These are phyloP conservation scores for Gnathonemus longibarbis DNA, from an alignment of 2,113 vertebrate genomes.

Conservation along the genomic window DNA sequence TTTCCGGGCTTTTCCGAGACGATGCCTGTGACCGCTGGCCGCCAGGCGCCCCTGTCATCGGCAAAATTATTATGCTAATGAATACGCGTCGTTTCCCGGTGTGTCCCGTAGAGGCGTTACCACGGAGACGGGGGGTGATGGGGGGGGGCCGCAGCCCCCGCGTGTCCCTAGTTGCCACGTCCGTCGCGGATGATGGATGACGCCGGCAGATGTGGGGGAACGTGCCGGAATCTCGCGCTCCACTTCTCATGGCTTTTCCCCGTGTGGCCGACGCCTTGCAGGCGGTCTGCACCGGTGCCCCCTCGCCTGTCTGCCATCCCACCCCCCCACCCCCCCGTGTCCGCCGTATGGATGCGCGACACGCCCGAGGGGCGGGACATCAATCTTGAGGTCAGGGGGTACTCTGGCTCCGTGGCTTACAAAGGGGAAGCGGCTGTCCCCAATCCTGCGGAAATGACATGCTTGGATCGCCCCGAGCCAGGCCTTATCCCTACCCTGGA, in stretches of 20 bases:
- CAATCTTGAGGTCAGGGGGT: not conserved
- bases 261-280: not conserved
- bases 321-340: not conserved
- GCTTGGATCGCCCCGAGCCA: not conserved
- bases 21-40: not conserved
- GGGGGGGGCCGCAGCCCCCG: not conserved
- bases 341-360: not conserved
- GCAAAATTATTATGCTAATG: slow-evolving; percentile 4
- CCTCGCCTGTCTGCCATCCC: not conserved
- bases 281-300: not conserved
- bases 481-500: not conserved
- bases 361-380: not conserved
- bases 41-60: not conserved
- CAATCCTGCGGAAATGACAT: not conserved
- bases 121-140: not conserved
- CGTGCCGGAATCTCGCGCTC: not conserved
- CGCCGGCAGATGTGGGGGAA: not conserved
- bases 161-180: not conserved
- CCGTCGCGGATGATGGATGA: not conserved
- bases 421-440: not conserved
- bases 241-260: not conserved
- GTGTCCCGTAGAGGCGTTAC: not conserved
- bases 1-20: not conserved
- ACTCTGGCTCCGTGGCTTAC: not conserved
- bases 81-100: not conserved